These are phyloP conservation scores for Hydrophis major DNA, from an alignment of 2,797 vertebrate species.

Conservation along the genomic window DNA sequence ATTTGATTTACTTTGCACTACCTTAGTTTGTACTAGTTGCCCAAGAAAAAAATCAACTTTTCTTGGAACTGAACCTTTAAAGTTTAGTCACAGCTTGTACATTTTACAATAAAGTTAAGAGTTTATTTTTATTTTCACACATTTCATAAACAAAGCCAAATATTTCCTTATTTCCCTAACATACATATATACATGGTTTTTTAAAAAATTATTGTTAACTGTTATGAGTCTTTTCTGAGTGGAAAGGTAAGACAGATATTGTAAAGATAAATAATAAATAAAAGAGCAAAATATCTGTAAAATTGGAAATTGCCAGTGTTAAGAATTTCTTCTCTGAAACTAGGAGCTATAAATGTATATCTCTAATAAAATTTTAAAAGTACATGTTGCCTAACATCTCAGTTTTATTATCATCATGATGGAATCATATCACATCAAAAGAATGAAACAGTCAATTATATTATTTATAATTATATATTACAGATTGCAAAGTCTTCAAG, in stretches of 20 bases:
- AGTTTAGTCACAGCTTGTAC: not conserved
- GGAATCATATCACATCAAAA: not conserved
- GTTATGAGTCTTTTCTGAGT: not conserved
- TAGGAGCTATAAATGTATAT: not conserved
- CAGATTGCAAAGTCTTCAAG: not conserved
- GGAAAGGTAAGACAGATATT: not conserved
- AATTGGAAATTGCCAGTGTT: not conserved
- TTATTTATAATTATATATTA: not conserved
- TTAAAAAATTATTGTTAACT: not conserved
- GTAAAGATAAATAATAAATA: not conserved
- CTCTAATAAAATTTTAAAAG: conserved; percentile 7
- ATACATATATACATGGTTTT: not conserved
- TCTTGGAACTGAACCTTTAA: not conserved
- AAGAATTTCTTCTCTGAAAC: conserved; percentile 25
- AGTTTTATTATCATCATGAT: not conserved
- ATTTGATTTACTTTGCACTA: not conserved
- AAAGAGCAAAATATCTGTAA: not conserved
- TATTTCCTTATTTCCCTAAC: not conserved
- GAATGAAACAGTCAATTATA: not conserved
- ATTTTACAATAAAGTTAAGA: not conserved
- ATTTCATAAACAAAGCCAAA: not conserved
- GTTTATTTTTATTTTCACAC: not conserved
- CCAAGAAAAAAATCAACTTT: no score
- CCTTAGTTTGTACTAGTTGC: not conserved
- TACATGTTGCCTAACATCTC: not conserved